A percentile compares a stretch with the other conserved stretches of the same genome.
phyloP scores from a whole-genome alignment of 2,797 vertebrate genomes.

The Falco naumanni region DNA sequence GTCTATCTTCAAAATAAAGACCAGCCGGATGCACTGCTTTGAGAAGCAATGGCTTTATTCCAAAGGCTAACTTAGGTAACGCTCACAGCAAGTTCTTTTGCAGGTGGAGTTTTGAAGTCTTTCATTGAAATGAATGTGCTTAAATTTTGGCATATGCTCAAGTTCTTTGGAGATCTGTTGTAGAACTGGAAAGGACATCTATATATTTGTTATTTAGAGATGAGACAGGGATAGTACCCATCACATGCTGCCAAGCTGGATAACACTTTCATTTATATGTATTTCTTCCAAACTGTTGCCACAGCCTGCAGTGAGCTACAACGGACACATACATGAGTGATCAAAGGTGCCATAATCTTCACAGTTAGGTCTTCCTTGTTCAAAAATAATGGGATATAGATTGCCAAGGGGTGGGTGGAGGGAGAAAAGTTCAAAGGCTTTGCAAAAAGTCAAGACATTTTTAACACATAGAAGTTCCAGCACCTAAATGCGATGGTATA shows the following conservation, averaged over 20 bases:
- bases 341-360: not conserved
- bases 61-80: not conserved
- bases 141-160: not conserved
- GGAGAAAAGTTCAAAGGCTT: not conserved
- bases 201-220: not conserved
- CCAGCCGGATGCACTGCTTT: not conserved
- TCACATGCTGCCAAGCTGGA: not conserved
- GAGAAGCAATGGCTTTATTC: not conserved
- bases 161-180: not conserved
- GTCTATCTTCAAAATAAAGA: not conserved
- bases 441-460: not conserved
- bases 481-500: rapidly evolving
- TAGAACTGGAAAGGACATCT: not conserved
- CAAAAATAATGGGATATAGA: not conserved
- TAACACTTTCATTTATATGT: not conserved
- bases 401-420: not conserved
- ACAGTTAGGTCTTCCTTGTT: not conserved
- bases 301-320: not conserved
- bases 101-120: not conserved
- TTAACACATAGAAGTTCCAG: not conserved
- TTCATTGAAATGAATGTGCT: not conserved
- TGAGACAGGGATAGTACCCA: not conserved
- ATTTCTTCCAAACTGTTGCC: not conserved
- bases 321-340: not conserved
- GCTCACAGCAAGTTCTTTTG: not conserved